Evolutionary conservation across 1,140 invertebrate genomes (phyloP).

Genomic region (Chymomyza costata): DNA sequence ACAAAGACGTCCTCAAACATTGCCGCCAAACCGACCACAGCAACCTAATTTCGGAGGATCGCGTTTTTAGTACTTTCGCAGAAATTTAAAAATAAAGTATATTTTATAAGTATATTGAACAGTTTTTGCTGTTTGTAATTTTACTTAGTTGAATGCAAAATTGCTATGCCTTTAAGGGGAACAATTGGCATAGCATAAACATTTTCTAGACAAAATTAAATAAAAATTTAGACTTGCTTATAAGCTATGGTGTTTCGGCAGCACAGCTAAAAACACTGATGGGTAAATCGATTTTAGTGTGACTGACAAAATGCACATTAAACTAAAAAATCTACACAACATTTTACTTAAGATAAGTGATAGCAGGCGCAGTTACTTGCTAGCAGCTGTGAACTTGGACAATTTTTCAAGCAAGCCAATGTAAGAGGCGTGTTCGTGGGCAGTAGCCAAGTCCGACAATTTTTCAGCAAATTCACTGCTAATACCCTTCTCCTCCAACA

Average conservation of each 20-base stretch:
- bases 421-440: slow-evolving; percentile 92
- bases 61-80: slow-evolving; percentile 9
- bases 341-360: slow-evolving; percentile 30
- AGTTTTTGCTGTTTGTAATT: slow-evolving; percentile 42
- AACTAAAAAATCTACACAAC: slow-evolving; percentile 65
- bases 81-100: slow-evolving; percentile 8
- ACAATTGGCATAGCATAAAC: slow-evolving; percentile 21
- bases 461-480: slow-evolving; percentile 94
- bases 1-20: slow-evolving; percentile 11
- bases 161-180: slow-evolving; percentile 8
- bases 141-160: slow-evolving; percentile 21
- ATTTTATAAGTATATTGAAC: slow-evolving; percentile 13
- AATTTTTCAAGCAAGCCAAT: slow-evolving; percentile 89
- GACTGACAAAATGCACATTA: slow-evolving; percentile 57
- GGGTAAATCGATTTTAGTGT: slow-evolving; percentile 50
- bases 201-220: slow-evolving; percentile 5
- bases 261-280: slow-evolving; percentile 34
- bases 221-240: slow-evolving; percentile 34
- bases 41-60: slow-evolving; percentile 73
- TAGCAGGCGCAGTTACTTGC: slow-evolving; percentile 76
- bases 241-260: slow-evolving; percentile 29
- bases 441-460: slow-evolving; percentile 88
- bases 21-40: slow-evolving; percentile 24
- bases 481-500: slow-evolving; percentile 94
- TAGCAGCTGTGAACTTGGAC: slow-evolving; percentile 86